Evolutionary conservation across 2,797 vertebrate genomes (phyloP), one percentile per base, ranked within the genome.

Genomic region (Sus cebifrons): DNA sequence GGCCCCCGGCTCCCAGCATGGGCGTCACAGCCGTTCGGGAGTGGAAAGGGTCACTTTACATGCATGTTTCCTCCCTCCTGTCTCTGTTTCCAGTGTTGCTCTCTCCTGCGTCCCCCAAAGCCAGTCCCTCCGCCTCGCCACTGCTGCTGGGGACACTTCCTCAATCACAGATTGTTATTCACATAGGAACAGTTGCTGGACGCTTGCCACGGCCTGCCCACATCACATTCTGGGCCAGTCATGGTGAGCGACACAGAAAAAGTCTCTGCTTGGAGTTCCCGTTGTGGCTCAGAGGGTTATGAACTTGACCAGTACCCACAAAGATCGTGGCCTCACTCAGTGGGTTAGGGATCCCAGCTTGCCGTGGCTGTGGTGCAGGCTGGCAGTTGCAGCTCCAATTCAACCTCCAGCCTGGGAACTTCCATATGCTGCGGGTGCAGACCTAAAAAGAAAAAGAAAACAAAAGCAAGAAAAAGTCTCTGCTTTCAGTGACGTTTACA

Each of bases 51-150:
- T 6, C 8, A 0, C 8, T 2, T 54, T 29, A 12, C 58, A 27
- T 18, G 36, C 0, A 4, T 0, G 0, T 78, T n/a, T 40, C 23
- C 75, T 74, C 1, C 4, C 29, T 49, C 18, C 27, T 58, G 56
- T 27, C 29, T 81, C 18, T 3, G 10, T 23, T 5, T 27, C 54
- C 40, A 11, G 1, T 36, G 67, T 32, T n/a, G 18, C 40, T 44
- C 5, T 84, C 29, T 83, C 20, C n/a, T 54, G 32, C 15, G 21
- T 16, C 7, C 32, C 13, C 67, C 0, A 67, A 23, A 15, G 54
- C 23, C 11, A 44, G 25, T 14, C 60, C 49, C 15, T 65, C 36
- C 23, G 8, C 52, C 56, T 49, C 17, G 44, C 6, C 44, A 17
- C 27, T 8, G 3, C 11, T 40, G 75, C 54, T 16, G 7, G n/a